Evolutionary conservation across 2,888 invertebrate genomes (phyloP), one percentile per base, ranked within the genome.

Genomic region (Mythimna albipuncta): DNA sequence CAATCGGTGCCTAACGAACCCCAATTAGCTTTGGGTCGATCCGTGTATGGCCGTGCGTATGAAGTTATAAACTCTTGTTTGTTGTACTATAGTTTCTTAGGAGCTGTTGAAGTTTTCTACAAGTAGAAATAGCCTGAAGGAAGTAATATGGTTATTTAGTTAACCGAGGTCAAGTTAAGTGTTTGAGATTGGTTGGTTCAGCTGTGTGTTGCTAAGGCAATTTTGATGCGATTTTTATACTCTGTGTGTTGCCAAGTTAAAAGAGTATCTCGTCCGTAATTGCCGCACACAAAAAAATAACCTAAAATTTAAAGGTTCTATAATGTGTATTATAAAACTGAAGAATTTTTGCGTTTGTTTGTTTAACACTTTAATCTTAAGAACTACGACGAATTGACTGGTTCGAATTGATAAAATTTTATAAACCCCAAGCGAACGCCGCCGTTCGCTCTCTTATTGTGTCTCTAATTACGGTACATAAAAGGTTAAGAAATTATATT

Each of bases 1-100:
- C 93, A 93, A 93, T 93, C 86, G 90, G 73, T 78, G 77, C 81
- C 91, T 94, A 94, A 94, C 92, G 93, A 93, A 92, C 91, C 90
- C 93, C 92, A 94, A 94, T 94, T 93, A 94, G 91, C 85, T 73
- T 82, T 78, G 73, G 77, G 71, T 73, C 66, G 83, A 88, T 85
- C 79, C 82, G 73, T 75, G 78, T 72, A 79, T 74, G 54, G 57
- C 35, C 74, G 47, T 69, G 64, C 76, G 59, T 79, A 82, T 79
- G 65, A 74, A 84, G 85, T 84, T 78, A 82, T 83, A 86, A 84
- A 85, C 65, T 78, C 64, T 7, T 59, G 75, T 78, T 84, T 78
- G 69, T 62, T 69, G 70, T 54, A 26, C 35, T 64, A 61, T 41
- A 69, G 71, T 55, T 63, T 73, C 81, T 80, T 65, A 62, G 63